A percentile compares a stretch with the other conserved stretches of the same genome.
phyloP scores from a whole-genome alignment of 1,140 invertebrate species.

The Drosophila takahashii region DNA sequence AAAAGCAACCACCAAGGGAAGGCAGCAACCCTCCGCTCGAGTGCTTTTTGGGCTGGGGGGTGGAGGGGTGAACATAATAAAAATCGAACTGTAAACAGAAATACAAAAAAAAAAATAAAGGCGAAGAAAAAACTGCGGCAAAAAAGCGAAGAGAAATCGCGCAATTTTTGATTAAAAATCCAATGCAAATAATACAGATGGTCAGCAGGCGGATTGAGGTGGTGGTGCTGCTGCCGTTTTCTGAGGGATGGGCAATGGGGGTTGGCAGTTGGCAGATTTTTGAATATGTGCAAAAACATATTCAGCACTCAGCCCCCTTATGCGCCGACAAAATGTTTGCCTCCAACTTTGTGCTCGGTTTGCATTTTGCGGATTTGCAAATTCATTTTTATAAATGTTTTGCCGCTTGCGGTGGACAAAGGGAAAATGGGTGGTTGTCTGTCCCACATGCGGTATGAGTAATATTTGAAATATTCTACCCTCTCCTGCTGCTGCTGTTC shows the following conservation, averaged over 20 bases:
- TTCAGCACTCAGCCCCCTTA: conserved; percentile 27
- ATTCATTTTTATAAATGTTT: conserved; percentile 79
- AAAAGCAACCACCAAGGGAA: conserved; percentile 50
- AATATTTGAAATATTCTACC: conserved; percentile 60
- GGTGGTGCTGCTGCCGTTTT: background rate
- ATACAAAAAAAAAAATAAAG: conserved; percentile 17
- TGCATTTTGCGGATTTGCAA: conserved; percentile 74
- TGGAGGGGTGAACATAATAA: conserved; percentile 40
- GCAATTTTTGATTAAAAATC: conserved; percentile 78
- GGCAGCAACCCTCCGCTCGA: conserved; percentile 60
- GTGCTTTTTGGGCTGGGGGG: conserved; percentile 15
- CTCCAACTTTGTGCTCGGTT: conserved; percentile 58
- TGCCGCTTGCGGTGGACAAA: conserved; percentile 59
- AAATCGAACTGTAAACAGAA: conserved; percentile 58
- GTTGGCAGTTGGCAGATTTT: conserved; percentile 13
- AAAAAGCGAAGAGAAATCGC: conserved; percentile 49
- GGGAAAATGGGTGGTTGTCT: background rate
- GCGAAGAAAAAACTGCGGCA: conserved; percentile 22
- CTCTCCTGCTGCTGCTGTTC: background rate
- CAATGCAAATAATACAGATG: conserved; percentile 67
- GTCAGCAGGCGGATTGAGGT: conserved; percentile 20
- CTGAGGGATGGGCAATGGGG: conserved; percentile 1
- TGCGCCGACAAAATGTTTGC: conserved; percentile 57
- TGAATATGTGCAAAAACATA: conserved; percentile 57
- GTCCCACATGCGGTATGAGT: conserved; percentile 65